Percentiles rank a stretch among this genome's conserved stretches.
phyloP scores from a whole-genome alignment of 2,113 vertebrate genomes.

The Erinaceus europaeus region DNA sequence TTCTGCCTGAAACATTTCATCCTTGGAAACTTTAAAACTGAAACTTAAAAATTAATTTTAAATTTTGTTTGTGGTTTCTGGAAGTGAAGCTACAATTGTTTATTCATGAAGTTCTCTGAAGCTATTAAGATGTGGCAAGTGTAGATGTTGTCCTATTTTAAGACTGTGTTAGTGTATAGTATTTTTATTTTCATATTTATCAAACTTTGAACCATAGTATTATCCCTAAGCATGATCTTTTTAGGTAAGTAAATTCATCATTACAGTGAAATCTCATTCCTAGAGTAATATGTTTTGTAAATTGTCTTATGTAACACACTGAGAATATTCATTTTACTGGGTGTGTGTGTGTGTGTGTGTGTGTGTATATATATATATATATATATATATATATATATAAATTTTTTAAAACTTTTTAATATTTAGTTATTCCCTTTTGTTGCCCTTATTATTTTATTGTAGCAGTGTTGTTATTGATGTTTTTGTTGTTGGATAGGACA shows the following conservation, averaged over 20 bases:
- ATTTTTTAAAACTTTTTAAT: no score
- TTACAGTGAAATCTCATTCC: neutral
- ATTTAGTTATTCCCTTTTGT: no score
- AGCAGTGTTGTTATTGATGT: no score
- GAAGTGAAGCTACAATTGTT: slow-evolving; percentile 68
- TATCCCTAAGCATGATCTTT: slow-evolving; percentile 37
- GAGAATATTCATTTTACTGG: neutral
- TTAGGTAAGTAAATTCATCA: slow-evolving; percentile 9
- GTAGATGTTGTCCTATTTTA: slow-evolving; percentile 41
- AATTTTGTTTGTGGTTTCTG: slow-evolving; percentile 72
- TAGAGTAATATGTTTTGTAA: slow-evolving; percentile 20
- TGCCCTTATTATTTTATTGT: no score
- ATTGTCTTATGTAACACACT: neutral
- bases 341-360: no score
- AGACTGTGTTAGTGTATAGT: slow-evolving; percentile 7
- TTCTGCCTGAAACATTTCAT: slow-evolving; percentile 37
- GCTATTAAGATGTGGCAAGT: slow-evolving; percentile 70
- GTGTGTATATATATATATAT: no score
- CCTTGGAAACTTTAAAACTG: slow-evolving; percentile 52
- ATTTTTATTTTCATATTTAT: slow-evolving; percentile 47
- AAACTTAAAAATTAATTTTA: slow-evolving; percentile 72
- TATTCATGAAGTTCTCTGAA: slow-evolving; percentile 76
- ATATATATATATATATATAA: no score
- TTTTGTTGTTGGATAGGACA: no score
- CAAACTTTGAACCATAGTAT: slow-evolving; percentile 17